phyloP scores from a whole-genome alignment of 2,113 vertebrate genomes.

The Coregonus clupeaformis region DNA sequence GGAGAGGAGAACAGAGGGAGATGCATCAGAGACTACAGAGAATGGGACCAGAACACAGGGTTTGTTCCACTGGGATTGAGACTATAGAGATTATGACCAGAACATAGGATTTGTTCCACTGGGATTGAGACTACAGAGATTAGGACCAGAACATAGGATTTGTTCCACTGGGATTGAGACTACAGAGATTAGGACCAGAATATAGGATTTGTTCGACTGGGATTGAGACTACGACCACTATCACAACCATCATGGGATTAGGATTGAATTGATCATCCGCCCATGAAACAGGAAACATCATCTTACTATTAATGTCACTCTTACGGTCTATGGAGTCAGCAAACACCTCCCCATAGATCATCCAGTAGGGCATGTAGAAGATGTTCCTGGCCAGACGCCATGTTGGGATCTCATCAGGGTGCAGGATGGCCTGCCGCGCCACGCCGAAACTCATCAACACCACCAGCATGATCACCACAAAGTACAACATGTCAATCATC shows the following conservation, averaged over 20 bases:
- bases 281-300: conserved; percentile 82
- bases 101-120: too few relatives aligned
- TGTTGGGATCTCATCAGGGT: conserved; percentile 94
- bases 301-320: conserved; percentile 99
- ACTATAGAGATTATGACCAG: too few relatives aligned
- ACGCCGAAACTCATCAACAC: conserved; percentile 98
- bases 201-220: too few relatives aligned
- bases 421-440: conserved; percentile 93
- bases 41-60: too few relatives aligned
- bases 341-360: conserved; percentile 99
- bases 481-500: conserved; percentile 99
- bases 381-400: conserved; percentile 96
- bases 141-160: too few relatives aligned
- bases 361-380: conserved; percentile 99
- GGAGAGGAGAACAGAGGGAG: too few relatives aligned
- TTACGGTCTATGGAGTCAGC: conserved; percentile 99
- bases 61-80: too few relatives aligned
- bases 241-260: background rate
- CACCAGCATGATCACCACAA: conserved; percentile 98
- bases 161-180: too few relatives aligned
- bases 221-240: too few relatives aligned
- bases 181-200: too few relatives aligned
- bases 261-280: conserved; percentile 69
- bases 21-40: too few relatives aligned
- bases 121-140: too few relatives aligned